Conservation (phyloP, 2,888 invertebrate species). For the Patella pellucida region DNA sequence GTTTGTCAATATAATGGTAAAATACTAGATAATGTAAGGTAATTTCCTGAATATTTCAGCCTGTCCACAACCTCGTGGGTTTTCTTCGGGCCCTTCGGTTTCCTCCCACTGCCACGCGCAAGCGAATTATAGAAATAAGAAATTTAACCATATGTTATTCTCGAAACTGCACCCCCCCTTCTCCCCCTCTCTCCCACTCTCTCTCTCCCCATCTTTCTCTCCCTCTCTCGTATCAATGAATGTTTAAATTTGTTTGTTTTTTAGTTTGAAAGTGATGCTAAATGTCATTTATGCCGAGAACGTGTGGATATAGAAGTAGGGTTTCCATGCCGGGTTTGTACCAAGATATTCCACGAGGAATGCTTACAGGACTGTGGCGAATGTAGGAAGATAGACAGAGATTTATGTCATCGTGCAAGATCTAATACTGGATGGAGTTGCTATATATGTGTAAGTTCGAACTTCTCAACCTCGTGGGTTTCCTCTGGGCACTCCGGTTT, state of each 20-base stretch:
- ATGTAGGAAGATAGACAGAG: conserved; percentile 26
- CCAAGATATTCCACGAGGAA: conserved; percentile 31
- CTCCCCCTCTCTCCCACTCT: conserved; percentile 1
- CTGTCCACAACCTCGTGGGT: too few species aligned
- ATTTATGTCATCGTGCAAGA: conserved; percentile 20
- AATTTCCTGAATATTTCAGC: too few species aligned
- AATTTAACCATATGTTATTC: too few species aligned
- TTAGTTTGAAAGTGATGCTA: conserved; percentile 26
- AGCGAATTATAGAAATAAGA: too few species aligned
- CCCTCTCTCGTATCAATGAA: neutral
- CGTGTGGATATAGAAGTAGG: conserved; percentile 20
- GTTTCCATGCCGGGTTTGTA: conserved; percentile 36
- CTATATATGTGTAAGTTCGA: conserved; percentile 33
- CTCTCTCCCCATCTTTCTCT: neutral
- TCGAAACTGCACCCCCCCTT: too few species aligned
- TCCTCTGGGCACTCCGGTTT: too few species aligned
- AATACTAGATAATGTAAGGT: too few species aligned
- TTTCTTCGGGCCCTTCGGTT: too few species aligned
- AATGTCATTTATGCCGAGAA: conserved; percentile 27
- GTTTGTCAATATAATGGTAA: too few species aligned
- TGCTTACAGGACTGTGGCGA: conserved; percentile 29
- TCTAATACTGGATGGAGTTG: conserved; percentile 36
- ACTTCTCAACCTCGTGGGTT: too few species aligned
- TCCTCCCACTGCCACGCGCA: neutral
- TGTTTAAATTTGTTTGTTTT: neutral